Evolutionary conservation across 2,113 vertebrate genomes (phyloP).

Genomic region (Muscicapa adusta): DNA sequence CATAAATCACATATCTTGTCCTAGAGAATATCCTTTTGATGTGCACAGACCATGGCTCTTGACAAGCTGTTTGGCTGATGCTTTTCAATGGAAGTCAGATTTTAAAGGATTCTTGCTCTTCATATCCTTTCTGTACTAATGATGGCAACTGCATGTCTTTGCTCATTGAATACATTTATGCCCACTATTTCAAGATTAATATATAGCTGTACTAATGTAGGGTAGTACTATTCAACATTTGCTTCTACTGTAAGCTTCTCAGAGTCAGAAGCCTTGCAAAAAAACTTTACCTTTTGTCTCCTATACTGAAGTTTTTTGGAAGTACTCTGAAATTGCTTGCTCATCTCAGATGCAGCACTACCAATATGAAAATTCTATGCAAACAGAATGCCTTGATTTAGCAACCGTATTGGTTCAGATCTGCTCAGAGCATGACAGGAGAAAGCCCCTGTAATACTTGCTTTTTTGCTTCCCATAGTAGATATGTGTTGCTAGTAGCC

Average conservation of each 20-base stretch:
- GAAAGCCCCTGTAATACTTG: not conserved
- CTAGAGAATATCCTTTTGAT: constrained; percentile 2
- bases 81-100: not conserved
- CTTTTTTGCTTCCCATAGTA: not conserved
- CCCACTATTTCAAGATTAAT: not conserved
- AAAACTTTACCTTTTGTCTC: not conserved
- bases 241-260: not conserved
- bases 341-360: not conserved
- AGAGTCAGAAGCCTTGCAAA: not conserved
- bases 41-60: not conserved
- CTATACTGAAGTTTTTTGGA: not conserved
- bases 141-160: not conserved
- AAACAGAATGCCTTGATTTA: constrained; percentile 20
- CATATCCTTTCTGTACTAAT: not conserved
- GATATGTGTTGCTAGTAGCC: not conserved
- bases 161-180: not conserved
- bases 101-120: not conserved
- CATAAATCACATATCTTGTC: not conserved
- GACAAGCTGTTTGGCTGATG: not conserved
- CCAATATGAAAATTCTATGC: not conserved
- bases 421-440: not conserved
- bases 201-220: not conserved
- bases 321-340: not conserved
- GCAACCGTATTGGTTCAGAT: not conserved
- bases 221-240: not conserved